Evolutionary conservation across 2,888 invertebrate species (phyloP).

Genomic region (Tinea trinotella): DNA sequence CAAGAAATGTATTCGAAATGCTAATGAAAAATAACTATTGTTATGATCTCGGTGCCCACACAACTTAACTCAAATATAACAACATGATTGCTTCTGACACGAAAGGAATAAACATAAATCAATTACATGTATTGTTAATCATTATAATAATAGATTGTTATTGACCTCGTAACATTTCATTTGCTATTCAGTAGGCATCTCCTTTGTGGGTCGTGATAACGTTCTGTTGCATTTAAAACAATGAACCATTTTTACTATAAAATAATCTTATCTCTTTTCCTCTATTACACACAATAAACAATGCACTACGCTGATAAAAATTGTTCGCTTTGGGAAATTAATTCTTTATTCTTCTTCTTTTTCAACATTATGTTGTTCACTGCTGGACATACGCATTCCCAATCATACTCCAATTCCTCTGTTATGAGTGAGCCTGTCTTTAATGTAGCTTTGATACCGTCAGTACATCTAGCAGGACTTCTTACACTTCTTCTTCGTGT

Average conservation of each 20-base stretch:
- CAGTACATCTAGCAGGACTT: too few relatives aligned
- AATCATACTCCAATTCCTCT: too few relatives aligned
- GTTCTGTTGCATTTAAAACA: conserved; percentile 1
- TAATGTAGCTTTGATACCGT: too few relatives aligned
- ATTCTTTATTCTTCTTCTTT: too few relatives aligned
- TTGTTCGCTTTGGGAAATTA: too few relatives aligned
- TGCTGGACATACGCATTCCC: too few relatives aligned
- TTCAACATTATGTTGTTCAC: too few relatives aligned
- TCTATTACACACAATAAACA: not conserved
- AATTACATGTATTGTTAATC: conserved; percentile 14
- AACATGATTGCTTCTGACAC: conserved; percentile 10
- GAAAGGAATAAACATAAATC: conserved; percentile 6
- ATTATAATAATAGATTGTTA: conserved; percentile 7
- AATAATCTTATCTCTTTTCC: conserved; percentile 10
- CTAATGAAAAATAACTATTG: not conserved
- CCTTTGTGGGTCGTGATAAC: conserved; percentile 12
- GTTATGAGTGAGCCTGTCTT: too few relatives aligned
- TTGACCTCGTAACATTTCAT: conserved; percentile 10
- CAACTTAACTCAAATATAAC: conserved; percentile 6
- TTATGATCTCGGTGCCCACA: not conserved
- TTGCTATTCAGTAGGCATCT: conserved; percentile 6
- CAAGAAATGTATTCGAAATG: not conserved
- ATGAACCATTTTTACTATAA: conserved; percentile 2
- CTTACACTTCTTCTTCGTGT: too few relatives aligned
- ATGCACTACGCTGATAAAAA: too few relatives aligned